These are phyloP conservation scores for Cetoscarus ocellatus DNA, from an alignment of 2,797 vertebrate species.

Conservation along the genomic window DNA sequence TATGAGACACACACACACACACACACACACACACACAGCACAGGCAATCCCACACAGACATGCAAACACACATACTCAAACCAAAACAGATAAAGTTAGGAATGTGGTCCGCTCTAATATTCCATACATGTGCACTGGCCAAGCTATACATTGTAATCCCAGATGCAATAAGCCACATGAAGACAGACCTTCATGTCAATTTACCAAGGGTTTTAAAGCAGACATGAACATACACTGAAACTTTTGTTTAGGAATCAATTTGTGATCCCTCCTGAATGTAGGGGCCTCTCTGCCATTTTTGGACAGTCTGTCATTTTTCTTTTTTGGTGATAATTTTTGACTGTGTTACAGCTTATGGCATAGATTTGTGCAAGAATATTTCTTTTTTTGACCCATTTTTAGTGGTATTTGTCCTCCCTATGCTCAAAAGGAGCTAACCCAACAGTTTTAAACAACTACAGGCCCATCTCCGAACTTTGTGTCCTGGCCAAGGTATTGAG, in stretches of 20 bases:
- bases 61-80: conserved; percentile 26
- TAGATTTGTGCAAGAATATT: too few relatives aligned
- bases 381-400: too few relatives aligned
- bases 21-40: conserved; percentile 10
- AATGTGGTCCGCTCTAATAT: conserved; percentile 37
- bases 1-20: conserved; percentile 57
- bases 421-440: too few relatives aligned
- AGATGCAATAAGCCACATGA: conserved; percentile 29
- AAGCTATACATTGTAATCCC: conserved; percentile 20
- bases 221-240: not conserved
- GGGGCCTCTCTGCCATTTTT: too few relatives aligned
- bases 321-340: too few relatives aligned
- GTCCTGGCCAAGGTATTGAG: too few relatives aligned
- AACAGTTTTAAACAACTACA: too few relatives aligned
- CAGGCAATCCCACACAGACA: conserved; percentile 10
- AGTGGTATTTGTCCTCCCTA: too few relatives aligned
- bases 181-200: conserved; percentile 14
- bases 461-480: too few relatives aligned
- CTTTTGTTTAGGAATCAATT: not conserved
- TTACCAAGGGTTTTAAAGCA: conserved; percentile 33
- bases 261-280: not conserved
- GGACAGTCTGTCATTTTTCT: too few relatives aligned
- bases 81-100: conserved; percentile 17
- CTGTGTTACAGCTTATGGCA: too few relatives aligned
- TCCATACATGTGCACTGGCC: not conserved